These are phyloP conservation scores for Psittacula echo DNA, from an alignment of 2,797 vertebrate species.

Conservation along the genomic window DNA sequence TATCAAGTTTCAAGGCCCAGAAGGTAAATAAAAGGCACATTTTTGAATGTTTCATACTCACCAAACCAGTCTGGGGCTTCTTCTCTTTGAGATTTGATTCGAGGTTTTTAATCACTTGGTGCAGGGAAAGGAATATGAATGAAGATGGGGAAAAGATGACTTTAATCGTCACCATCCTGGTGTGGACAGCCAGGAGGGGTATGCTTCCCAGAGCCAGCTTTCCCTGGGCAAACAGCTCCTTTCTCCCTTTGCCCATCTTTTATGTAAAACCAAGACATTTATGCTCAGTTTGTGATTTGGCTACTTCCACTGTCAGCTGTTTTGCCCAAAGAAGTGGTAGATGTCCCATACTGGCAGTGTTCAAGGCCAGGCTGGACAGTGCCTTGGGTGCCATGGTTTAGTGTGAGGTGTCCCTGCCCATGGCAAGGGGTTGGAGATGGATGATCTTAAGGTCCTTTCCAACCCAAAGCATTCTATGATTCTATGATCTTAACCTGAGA, in stretches of 20 bases:
- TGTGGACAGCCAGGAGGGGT: too few relatives aligned
- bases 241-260: not conserved
- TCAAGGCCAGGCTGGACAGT: not conserved
- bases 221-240: not conserved
- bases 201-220: rapidly evolving
- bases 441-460: not conserved
- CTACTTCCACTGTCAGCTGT: not conserved
- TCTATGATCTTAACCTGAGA: not conserved
- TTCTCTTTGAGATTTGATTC: not conserved
- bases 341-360: not conserved
- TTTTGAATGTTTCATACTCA: not conserved
- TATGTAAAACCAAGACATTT: not conserved
- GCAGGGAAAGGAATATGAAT: not conserved
- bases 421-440: not conserved
- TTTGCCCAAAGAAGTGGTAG: not conserved
- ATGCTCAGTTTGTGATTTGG: not conserved
- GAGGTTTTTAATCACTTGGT: not conserved
- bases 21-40: not conserved
- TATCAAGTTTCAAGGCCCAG: not conserved
- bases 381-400: not conserved
- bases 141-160: not conserved
- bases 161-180: not conserved
- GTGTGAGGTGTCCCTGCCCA: not conserved
- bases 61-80: not conserved
- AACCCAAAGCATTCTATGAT: not conserved